These are phyloP conservation scores for Oxytorus armatus DNA, from an alignment of 2,888 invertebrate genomes.

Conservation along the genomic window DNA sequence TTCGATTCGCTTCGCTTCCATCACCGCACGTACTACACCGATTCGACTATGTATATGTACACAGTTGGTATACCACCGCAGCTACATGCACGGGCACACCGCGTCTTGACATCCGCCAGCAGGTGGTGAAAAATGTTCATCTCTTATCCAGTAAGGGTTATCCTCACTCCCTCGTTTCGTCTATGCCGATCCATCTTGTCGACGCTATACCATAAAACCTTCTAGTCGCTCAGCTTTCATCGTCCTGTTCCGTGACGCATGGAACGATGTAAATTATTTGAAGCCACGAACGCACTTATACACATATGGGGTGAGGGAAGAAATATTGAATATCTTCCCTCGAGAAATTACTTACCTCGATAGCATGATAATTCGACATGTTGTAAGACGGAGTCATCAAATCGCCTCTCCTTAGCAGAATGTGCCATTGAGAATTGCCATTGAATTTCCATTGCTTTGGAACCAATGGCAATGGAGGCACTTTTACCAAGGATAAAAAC, in stretches of 20 bases:
- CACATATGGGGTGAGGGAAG: neutral
- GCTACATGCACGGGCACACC: slow-evolving; percentile 58
- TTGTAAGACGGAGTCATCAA: too few species aligned
- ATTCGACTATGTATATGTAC: slow-evolving; percentile 45
- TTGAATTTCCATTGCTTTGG: too few species aligned
- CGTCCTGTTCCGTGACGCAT: slow-evolving; percentile 7
- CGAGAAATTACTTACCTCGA: too few species aligned
- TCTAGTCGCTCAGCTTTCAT: slow-evolving; percentile 40
- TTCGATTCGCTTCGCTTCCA: slow-evolving; percentile 65
- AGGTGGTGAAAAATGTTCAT: slow-evolving; percentile 70
- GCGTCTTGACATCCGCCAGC: slow-evolving; percentile 66
- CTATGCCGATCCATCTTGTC: slow-evolving; percentile 35
- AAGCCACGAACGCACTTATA: neutral
- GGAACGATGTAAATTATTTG: slow-evolving; percentile 46
- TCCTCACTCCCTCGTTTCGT: slow-evolving; percentile 11
- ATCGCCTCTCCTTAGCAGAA: too few species aligned
- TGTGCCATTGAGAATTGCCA: too few species aligned
- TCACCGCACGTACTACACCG: slow-evolving; percentile 60
- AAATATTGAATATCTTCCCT: neutral
- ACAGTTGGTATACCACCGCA: slow-evolving; percentile 40
- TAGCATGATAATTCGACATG: too few species aligned
- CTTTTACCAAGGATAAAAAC: too few species aligned
- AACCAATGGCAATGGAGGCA: too few species aligned
- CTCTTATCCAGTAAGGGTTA: slow-evolving; percentile 52
- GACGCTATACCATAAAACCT: slow-evolving; percentile 33